Conservation (phyloP, 2,797 vertebrate genomes). For the Melanotaenia trifasciata region DNA sequence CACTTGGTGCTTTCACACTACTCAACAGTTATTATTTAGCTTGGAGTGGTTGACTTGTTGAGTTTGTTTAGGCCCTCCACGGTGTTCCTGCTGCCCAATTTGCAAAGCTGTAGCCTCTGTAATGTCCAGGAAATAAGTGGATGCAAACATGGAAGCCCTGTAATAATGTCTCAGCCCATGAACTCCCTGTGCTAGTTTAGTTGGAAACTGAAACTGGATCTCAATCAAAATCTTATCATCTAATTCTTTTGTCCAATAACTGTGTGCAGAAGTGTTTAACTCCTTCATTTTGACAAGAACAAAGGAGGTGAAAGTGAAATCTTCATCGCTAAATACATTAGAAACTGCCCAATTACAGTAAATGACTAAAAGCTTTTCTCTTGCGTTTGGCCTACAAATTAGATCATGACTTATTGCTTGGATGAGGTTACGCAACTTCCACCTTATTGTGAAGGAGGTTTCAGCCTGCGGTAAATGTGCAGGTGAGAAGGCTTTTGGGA, state of each 20-base stretch:
- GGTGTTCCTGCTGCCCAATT: conserved; percentile 43
- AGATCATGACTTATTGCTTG: conserved; percentile 45
- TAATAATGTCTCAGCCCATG: background rate
- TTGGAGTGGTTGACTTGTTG: conserved; percentile 44
- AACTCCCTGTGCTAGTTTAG: conserved; percentile 1
- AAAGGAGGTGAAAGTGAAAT: background rate
- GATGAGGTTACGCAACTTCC: conserved; percentile 40
- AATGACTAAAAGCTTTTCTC: background rate
- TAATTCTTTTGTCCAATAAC: background rate
- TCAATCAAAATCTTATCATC: background rate
- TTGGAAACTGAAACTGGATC: conserved; percentile 14
- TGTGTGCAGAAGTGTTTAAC: background rate
- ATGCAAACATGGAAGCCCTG: conserved; percentile 8
- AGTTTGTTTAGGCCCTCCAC: conserved; percentile 59
- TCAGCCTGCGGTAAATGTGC: background rate
- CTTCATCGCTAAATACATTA: conserved; percentile 9
- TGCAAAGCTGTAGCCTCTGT: conserved; percentile 33
- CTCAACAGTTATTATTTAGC: conserved; percentile 64
- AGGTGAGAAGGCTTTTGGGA: conserved; percentile 16
- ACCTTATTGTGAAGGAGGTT: conserved; percentile 23
- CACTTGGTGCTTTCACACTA: conserved; percentile 48
- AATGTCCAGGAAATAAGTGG: conserved; percentile 19
- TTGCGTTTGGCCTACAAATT: conserved; percentile 22
- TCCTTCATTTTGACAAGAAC: background rate
- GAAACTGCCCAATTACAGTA: background rate